These are phyloP conservation scores for Chaenodraco wilsoni DNA, from an alignment of 2,797 vertebrate species.

Conservation along the genomic window DNA sequence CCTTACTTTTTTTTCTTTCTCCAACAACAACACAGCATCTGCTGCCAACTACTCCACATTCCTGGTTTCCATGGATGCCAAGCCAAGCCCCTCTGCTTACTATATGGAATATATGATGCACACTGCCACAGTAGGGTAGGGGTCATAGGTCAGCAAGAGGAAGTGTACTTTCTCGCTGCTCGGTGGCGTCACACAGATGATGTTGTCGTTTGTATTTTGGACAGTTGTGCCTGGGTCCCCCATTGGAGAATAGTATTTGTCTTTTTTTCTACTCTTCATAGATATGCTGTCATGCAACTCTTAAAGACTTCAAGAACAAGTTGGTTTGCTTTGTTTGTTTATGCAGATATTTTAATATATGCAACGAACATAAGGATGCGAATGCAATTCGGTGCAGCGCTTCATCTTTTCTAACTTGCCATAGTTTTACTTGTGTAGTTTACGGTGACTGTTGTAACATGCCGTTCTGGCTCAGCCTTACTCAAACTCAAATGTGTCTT, in stretches of 20 bases:
- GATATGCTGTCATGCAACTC: slow-evolving; percentile 1
- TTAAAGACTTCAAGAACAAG: neutral
- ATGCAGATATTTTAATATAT: neutral
- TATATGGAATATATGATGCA: slow-evolving; percentile 73
- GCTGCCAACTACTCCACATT: slow-evolving; percentile 80
- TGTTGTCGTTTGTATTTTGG: slow-evolving; percentile 27
- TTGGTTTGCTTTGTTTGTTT: slow-evolving; percentile 26
- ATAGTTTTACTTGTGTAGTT: slow-evolving; percentile 18
- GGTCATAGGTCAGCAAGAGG: slow-evolving; percentile 79
- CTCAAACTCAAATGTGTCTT: slow-evolving; percentile 23
- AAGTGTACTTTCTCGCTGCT: slow-evolving; percentile 42
- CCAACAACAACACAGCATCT: slow-evolving; percentile 78
- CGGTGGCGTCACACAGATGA: slow-evolving; percentile 16
- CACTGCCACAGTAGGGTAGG: slow-evolving; percentile 39
- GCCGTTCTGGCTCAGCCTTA: slow-evolving; percentile 2
- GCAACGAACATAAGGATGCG: slow-evolving; percentile 49
- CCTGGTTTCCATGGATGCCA: slow-evolving; percentile 73
- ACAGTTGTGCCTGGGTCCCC: slow-evolving; percentile 8
- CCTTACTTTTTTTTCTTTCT: slow-evolving; percentile 51
- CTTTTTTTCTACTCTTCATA: slow-evolving; percentile 10
- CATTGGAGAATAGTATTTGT: neutral
- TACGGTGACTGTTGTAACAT: slow-evolving; percentile 13
- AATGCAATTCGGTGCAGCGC: slow-evolving; percentile 37
- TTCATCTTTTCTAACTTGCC: slow-evolving; percentile 25
- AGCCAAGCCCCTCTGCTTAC: slow-evolving; percentile 50